Conservation (phyloP, 64 coral and sea anemone species). For the Platygyra sinensis region DNA sequence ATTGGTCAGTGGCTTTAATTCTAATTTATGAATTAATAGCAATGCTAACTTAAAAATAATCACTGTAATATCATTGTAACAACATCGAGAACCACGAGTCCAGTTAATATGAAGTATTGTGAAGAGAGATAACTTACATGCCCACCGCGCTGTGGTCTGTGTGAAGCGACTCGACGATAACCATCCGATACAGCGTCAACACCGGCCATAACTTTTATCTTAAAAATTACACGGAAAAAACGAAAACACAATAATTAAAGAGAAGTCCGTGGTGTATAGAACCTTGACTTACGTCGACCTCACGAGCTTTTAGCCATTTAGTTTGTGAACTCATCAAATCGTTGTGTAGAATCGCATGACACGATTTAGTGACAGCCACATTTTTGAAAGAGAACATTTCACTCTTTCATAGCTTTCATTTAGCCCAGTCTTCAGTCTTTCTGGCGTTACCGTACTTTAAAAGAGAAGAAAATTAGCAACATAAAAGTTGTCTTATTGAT, state of each 20-base stretch:
- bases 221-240: not conserved
- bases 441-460: not conserved
- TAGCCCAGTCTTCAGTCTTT: not conserved
- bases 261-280: not conserved
- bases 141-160: constrained; percentile 77
- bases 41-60: no score
- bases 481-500: no score
- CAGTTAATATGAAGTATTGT: not conserved
- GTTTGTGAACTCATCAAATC: not conserved
- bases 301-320: not conserved
- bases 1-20: no score
- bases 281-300: not conserved
- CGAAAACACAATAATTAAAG: not conserved
- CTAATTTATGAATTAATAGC: no score
- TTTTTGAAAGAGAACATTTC: not conserved
- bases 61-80: no score
- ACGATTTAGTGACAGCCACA: no score
- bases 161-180: constrained; percentile 70
- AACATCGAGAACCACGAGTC: not conserved
- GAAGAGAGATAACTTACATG: constrained; percentile 53
- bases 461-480: no score
- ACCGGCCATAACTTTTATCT: constrained; percentile 37
- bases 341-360: not conserved
- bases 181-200: constrained; percentile 30
- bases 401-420: no score